Evolutionary conservation across 2,797 vertebrate species (phyloP).

Genomic region (Melanotaenia boesemani): DNA sequence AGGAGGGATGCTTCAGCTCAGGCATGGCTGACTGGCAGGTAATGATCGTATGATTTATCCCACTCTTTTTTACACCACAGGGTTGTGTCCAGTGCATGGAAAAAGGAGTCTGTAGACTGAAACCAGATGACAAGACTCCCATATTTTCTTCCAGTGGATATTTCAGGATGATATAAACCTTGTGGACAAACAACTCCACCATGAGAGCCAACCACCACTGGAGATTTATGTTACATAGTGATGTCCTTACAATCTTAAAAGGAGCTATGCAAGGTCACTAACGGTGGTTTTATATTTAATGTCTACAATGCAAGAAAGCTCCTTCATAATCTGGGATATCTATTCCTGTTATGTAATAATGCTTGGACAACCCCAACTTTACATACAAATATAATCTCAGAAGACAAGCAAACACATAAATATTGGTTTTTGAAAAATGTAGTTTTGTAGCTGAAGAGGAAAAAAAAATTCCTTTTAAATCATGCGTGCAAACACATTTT

Average conservation of each 20-base stretch:
- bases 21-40: conserved; percentile 43
- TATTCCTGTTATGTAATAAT: too few species aligned
- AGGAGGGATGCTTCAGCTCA: conserved; percentile 13
- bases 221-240: neutral
- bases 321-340: too few species aligned
- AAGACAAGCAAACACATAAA: too few species aligned
- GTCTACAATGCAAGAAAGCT: neutral
- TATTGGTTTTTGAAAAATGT: too few species aligned
- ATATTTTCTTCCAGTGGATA: conserved; percentile 37
- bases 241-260: too few species aligned
- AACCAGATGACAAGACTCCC: conserved; percentile 29
- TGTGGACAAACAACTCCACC: conserved; percentile 6
- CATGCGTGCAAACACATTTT: too few species aligned
- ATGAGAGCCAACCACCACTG: neutral
- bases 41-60: conserved; percentile 38
- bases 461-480: too few species aligned
- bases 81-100: conserved; percentile 24
- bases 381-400: too few species aligned
- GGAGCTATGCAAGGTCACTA: neutral
- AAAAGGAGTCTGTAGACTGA: conserved; percentile 31
- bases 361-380: too few species aligned
- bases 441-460: too few species aligned
- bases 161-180: conserved; percentile 25
- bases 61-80: conserved; percentile 15
- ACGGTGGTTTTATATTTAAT: neutral